phyloP scores from a whole-genome alignment of 2,888 invertebrate species.

The Lasioglossum vierecki region DNA sequence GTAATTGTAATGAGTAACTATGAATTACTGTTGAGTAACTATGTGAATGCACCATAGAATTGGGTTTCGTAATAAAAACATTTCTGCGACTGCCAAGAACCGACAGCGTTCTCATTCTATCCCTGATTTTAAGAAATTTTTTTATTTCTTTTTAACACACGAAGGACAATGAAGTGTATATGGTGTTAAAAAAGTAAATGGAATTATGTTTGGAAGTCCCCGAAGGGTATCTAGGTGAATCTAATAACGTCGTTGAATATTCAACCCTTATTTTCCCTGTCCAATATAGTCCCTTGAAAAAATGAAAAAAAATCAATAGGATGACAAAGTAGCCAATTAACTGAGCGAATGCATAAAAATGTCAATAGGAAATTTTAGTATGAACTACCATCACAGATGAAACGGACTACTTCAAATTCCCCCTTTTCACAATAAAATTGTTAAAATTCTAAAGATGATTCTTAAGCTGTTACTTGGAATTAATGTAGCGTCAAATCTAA shows the following conservation, averaged over 20 bases:
- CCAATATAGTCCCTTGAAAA: neutral
- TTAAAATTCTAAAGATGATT: neutral
- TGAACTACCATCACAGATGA: neutral
- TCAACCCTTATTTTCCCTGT: neutral
- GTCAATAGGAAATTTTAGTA: no score
- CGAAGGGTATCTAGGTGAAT: neutral
- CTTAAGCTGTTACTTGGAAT: neutral
- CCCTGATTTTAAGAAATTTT: neutral
- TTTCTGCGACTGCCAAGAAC: constrained; percentile 57
- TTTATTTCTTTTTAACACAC: neutral
- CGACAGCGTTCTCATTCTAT: neutral
- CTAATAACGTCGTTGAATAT: neutral
- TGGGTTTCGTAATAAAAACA: constrained; percentile 71
- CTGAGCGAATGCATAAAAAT: neutral
- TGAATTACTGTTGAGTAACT: neutral
- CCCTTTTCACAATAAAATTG: neutral
- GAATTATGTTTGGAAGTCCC: neutral
- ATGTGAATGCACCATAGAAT: constrained; percentile 45
- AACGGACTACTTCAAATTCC: neutral
- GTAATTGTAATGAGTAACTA: neutral
- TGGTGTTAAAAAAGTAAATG: neutral
- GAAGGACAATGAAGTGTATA: neutral
- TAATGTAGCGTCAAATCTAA: neutral
- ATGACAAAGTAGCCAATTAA: neutral
- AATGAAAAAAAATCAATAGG: neutral